phyloP scores from a whole-genome alignment of 1,140 invertebrate species.

The Cydia splendana region DNA sequence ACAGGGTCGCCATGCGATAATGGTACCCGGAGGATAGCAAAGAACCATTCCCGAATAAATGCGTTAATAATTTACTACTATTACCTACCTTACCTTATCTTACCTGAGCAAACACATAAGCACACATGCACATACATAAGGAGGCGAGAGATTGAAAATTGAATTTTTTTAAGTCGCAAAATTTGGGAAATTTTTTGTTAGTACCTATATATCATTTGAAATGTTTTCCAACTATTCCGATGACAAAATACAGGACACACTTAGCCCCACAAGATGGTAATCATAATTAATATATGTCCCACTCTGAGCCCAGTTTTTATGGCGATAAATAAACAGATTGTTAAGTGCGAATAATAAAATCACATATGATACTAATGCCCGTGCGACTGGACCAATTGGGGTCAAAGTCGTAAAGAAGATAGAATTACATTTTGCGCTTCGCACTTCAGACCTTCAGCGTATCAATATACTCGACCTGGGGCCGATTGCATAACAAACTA shows the following conservation, averaged over 20 bases:
- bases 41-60: background rate
- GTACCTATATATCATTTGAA: too few relatives aligned
- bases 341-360: slow-evolving; percentile 53
- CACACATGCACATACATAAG: too few relatives aligned
- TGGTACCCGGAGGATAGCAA: background rate
- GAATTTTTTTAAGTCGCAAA: too few relatives aligned
- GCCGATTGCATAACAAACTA: too few relatives aligned
- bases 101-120: too few relatives aligned
- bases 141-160: too few relatives aligned
- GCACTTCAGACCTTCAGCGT: slow-evolving; percentile 11
- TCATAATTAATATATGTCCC: background rate
- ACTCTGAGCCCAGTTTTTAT: background rate
- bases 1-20: background rate
- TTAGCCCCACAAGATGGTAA: background rate
- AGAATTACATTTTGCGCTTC: slow-evolving; percentile 83
- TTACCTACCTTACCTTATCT: too few relatives aligned
- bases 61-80: too few relatives aligned
- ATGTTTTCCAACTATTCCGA: too few relatives aligned
- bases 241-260: background rate
- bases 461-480: background rate
- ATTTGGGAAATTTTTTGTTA: too few relatives aligned
- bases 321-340: slow-evolving; percentile 10
- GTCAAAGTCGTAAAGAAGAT: slow-evolving; percentile 59
- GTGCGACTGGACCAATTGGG: slow-evolving; percentile 62
- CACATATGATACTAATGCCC: slow-evolving; percentile 63